Base-by-base conservation (phyloP, 2,888 invertebrate species). In the Resseliella maxima region DNA sequence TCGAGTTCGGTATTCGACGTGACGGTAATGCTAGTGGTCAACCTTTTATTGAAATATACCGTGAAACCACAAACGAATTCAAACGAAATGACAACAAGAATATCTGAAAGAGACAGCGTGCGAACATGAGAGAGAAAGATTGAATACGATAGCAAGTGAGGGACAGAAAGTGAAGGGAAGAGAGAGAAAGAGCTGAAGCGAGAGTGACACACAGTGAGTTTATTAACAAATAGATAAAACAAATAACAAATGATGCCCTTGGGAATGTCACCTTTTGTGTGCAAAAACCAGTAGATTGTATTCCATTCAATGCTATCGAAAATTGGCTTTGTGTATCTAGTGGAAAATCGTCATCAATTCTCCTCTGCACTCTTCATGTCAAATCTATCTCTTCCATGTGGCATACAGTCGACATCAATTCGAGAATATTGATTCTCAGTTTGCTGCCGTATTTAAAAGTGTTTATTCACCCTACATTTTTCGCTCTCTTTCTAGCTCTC, bases 181-280 rank as follows among this genome's bases (percentile, higher is more conserved):
- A n/a, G n/a, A n/a, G n/a, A n/a, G n/a, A n/a, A n/a, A n/a, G n/a
- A n/a, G n/a, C n/a, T n/a, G n/a, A 38, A 83, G 83, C 38, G 38
- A 83, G 18, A 54, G 24, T 83, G 83, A 83, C 83, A 38, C 38
- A 83, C 38, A 6, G n/a, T n/a, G 83, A 83, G 83, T 83, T 83
- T 83, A 83, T 83, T 24, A 83, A 83, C 83, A 83, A 83, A 83
- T 83, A 83, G 83, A 83, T 86, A 50, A 36, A 86, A 83, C 83
- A 83, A 86, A 86, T 86, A 86, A 86, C 86, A 86, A 86, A 86
- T 86, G 81, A 83, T 86, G 86, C 86, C 83, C 35, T 83, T 83
- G 86, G 86, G 86, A 86, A 86, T 59, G 50, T 83, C 36, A 35
- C 50, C 83, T 50, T 50, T 83, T 41, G 12, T 41, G 41, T 41